These are phyloP conservation scores for Anthonomus grandis DNA, from an alignment of 1,140 invertebrate species.

Conservation along the genomic window DNA sequence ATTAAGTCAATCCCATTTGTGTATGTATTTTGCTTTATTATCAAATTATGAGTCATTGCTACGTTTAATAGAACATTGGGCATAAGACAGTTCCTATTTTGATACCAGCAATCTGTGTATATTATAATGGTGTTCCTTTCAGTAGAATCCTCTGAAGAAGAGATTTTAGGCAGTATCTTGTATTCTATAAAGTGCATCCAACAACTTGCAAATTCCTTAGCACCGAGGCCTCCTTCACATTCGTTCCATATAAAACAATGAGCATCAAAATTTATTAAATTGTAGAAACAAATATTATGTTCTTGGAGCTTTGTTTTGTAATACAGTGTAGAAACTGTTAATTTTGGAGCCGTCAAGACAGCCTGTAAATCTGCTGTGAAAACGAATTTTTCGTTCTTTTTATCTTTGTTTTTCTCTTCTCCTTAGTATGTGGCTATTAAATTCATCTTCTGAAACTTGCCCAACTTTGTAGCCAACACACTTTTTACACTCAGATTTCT, in stretches of 20 bases:
- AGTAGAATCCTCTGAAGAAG: neutral
- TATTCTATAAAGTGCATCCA: slow-evolving; percentile 5
- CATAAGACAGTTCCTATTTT: neutral
- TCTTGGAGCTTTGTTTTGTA: no score
- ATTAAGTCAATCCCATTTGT: no score
- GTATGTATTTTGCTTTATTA: no score
- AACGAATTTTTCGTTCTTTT: neutral
- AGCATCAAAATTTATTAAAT: no score
- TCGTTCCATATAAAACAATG: no score
- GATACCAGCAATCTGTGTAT: no score
- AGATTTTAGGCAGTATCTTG: neutral
- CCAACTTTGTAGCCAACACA: slow-evolving; percentile 2
- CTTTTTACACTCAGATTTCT: slow-evolving; percentile 20
- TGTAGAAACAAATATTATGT: no score
- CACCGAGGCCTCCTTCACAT: slow-evolving; percentile 3
- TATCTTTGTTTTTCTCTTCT: slow-evolving; percentile 9
- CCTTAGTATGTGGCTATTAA: neutral
- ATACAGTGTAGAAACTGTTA: no score
- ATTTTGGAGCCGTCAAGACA: no score
- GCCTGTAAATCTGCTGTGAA: slow-evolving; percentile 17
- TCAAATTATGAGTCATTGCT: neutral
- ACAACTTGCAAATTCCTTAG: no score
- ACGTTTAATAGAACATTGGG: neutral
- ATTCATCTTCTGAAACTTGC: slow-evolving; percentile 11
- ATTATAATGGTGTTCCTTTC: slow-evolving; percentile 8